These are phyloP conservation scores for Montipora foliosa DNA, from an alignment of 64 coral and sea anemone genomes.

Conservation along the genomic window DNA sequence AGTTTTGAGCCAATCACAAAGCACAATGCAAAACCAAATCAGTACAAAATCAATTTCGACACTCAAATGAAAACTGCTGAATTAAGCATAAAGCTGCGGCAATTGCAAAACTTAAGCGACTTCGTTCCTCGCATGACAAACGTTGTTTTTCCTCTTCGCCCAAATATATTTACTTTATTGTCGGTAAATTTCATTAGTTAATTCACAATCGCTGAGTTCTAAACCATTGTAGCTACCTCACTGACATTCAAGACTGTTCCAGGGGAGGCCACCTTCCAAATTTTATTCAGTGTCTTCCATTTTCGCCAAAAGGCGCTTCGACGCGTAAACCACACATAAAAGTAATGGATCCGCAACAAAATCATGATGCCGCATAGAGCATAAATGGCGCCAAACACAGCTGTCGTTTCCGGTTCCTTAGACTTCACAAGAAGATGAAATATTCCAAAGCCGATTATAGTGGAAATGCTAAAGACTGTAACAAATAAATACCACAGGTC, in stretches of 20 bases:
- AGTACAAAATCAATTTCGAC: not conserved
- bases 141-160: too few relatives aligned
- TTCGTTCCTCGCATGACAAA: too few relatives aligned
- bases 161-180: too few relatives aligned
- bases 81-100: not conserved
- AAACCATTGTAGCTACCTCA: conserved; percentile 12
- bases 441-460: conserved; percentile 80
- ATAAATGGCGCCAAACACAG: conserved; percentile 84
- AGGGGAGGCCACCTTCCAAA: conserved; percentile 62
- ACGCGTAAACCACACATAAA: conserved; percentile 87
- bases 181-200: too few relatives aligned
- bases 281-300: conserved; percentile 74
- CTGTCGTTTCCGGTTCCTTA: conserved; percentile 69
- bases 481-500: conserved; percentile 92
- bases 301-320: conserved; percentile 80
- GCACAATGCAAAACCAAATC: not conserved
- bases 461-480: conserved; percentile 74
- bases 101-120: too few relatives aligned
- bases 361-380: conserved; percentile 83
- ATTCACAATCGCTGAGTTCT: not conserved
- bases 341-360: conserved; percentile 75
- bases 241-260: conserved; percentile 40
- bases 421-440: conserved; percentile 70
- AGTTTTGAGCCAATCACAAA: not conserved
- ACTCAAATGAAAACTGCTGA: not conserved